Conservation (phyloP, 2,113 vertebrate genomes). For the Chaetorhynchus papuensis region DNA sequence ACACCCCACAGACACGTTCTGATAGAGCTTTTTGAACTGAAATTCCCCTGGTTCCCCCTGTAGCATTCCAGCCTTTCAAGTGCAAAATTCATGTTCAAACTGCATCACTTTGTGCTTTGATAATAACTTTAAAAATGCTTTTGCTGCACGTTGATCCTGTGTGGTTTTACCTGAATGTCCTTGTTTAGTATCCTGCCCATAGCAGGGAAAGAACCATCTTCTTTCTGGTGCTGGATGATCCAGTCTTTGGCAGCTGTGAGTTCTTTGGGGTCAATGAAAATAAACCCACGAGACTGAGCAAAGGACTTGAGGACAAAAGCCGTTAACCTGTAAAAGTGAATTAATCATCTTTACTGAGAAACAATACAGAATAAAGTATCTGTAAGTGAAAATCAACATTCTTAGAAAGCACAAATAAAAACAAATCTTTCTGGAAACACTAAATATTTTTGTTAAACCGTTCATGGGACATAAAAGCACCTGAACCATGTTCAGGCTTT, state of each 20-base stretch:
- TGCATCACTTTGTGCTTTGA: not conserved
- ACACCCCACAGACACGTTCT: not conserved
- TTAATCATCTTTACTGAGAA: not conserved
- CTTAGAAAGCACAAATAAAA: not conserved
- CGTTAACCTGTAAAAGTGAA: slow-evolving; percentile 79
- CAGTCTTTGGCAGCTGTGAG: slow-evolving; percentile 85
- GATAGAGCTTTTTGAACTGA: fast-evolving
- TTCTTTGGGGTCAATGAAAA: slow-evolving; percentile 90
- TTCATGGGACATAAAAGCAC: not conserved
- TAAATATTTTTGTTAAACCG: not conserved
- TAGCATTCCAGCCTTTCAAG: not conserved
- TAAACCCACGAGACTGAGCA: slow-evolving; percentile 89
- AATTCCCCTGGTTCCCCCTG: not conserved
- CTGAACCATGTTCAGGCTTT: not conserved
- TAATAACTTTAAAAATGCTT: not conserved
- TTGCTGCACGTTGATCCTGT: not conserved
- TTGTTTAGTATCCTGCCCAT: slow-evolving; percentile 91
- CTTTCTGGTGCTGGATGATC: slow-evolving; percentile 87
- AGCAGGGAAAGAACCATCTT: slow-evolving; percentile 87
- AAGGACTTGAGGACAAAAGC: slow-evolving; percentile 95
- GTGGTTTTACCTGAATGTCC: slow-evolving; percentile 84
- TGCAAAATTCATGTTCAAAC: not conserved
- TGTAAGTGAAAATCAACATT: not conserved
- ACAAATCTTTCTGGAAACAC: not conserved
- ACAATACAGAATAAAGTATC: not conserved